Conservation (phyloP, 2,113 vertebrate species). For the Nematolebias whitei region DNA sequence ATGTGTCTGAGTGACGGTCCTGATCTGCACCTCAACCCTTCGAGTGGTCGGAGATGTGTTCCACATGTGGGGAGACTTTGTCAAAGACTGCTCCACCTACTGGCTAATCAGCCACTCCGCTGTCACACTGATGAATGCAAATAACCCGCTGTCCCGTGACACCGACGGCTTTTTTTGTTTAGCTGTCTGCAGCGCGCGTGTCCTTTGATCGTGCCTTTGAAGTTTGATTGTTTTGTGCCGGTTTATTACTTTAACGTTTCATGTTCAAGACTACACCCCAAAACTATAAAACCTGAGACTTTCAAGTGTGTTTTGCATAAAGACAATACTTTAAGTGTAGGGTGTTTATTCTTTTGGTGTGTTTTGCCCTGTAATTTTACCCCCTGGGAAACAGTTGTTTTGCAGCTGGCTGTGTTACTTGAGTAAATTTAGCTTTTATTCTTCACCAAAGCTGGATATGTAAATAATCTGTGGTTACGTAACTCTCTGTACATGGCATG, state of each 20-base stretch:
- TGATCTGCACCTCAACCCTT: constrained; percentile 32
- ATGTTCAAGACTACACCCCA: constrained; percentile 7
- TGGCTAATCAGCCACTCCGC: constrained; percentile 74
- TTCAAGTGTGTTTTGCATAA: constrained; percentile 23
- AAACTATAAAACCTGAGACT: constrained; percentile 14
- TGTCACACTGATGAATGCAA: constrained; percentile 57
- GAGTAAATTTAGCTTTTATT: constrained; percentile 56
- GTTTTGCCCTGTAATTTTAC: constrained; percentile 26
- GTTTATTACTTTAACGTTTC: constrained; percentile 6
- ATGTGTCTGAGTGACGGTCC: constrained; percentile 29
- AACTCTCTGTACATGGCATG: constrained; percentile 63
- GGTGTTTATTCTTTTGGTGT: constrained; percentile 14
- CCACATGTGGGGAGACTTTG: constrained; percentile 12
- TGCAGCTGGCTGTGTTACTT: constrained; percentile 35
- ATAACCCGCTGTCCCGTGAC: constrained; percentile 28
- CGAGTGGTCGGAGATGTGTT: constrained; percentile 21
- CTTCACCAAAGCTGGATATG: constrained; percentile 53
- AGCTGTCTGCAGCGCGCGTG: constrained; percentile 5
- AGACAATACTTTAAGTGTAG: constrained; percentile 15
- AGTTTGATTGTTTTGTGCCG: constrained; percentile 40
- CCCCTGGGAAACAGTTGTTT: constrained; percentile 28
- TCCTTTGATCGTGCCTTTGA: not conserved
- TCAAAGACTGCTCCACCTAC: constrained; percentile 80
- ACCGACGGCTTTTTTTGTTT: constrained; percentile 18
- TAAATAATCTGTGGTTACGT: constrained; percentile 80